Evolutionary conservation across 1,140 invertebrate genomes (phyloP).

Genomic region (Trichonephila inaurata): DNA sequence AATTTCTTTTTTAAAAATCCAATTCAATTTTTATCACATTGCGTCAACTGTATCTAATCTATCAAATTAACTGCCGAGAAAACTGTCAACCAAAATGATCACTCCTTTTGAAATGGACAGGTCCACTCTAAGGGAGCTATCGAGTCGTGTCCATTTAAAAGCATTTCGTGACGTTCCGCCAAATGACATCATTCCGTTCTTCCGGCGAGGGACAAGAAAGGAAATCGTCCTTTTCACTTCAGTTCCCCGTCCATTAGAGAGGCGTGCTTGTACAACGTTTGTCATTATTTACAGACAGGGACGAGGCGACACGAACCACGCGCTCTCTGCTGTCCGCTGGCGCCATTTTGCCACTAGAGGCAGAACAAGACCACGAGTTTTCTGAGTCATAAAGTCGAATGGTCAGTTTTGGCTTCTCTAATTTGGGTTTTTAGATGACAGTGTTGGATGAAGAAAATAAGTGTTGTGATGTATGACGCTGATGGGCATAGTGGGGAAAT

Average conservation of each 20-base stretch:
- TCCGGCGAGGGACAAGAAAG: neutral
- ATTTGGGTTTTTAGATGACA: neutral
- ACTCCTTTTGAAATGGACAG: neutral
- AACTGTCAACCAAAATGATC: neutral
- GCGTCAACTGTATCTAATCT: no score
- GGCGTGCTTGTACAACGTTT: neutral
- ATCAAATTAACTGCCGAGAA: no score
- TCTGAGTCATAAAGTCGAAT: no score
- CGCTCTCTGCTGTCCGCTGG: no score
- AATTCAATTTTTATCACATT: no score
- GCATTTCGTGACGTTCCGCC: neutral
- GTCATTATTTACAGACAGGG: neutral
- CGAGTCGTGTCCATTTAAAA: neutral
- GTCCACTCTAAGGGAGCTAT: neutral
- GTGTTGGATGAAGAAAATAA: neutral
- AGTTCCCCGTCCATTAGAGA: slow-evolving; percentile 13
- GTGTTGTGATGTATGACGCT: no score
- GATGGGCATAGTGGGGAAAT: neutral
- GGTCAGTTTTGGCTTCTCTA: neutral
- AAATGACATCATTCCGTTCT: slow-evolving; percentile 10
- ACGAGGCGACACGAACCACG: neutral
- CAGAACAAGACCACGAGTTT: no score
- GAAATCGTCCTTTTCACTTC: neutral
- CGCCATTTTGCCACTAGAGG: no score
- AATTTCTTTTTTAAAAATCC: no score